phyloP scores from a whole-genome alignment of 2,797 vertebrate genomes.

The Macroramphosus scolopax region DNA sequence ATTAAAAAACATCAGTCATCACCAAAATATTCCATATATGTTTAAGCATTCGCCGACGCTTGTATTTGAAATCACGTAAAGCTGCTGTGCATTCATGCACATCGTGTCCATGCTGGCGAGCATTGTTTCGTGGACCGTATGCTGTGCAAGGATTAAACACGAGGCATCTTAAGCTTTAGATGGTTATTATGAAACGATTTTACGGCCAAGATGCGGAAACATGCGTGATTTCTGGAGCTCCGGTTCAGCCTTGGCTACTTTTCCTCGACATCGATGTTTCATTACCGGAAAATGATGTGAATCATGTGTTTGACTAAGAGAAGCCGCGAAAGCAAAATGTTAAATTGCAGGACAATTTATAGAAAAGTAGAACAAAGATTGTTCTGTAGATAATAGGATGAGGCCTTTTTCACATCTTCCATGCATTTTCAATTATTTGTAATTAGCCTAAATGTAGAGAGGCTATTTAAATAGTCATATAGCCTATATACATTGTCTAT shows the following conservation, averaged over 20 bases:
- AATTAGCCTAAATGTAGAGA: too few relatives aligned
- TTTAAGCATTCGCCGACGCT: too few relatives aligned
- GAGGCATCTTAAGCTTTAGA: conserved; percentile 1
- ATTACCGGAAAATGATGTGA: conserved; percentile 37
- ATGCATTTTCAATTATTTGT: too few relatives aligned
- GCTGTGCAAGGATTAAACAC: too few relatives aligned
- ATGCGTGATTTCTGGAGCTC: conserved; percentile 13
- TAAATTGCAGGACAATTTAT: not conserved
- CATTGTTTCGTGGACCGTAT: too few relatives aligned
- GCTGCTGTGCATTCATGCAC: too few relatives aligned
- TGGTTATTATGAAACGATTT: conserved; percentile 7
- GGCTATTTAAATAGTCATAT: too few relatives aligned
- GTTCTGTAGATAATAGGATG: not conserved
- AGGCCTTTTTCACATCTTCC: not conserved
- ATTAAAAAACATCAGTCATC: too few relatives aligned
- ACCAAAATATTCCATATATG: too few relatives aligned
- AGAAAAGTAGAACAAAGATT: not conserved
- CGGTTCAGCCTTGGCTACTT: conserved; percentile 17
- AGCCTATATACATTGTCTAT: too few relatives aligned
- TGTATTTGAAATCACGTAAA: too few relatives aligned
- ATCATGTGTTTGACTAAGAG: conserved; percentile 16
- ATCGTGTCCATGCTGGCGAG: too few relatives aligned
- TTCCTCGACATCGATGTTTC: conserved; percentile 45
- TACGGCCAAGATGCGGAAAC: conserved; percentile 4
- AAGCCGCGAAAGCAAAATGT: not conserved